Percentiles rank a stretch among this genome's conserved stretches.
Evolutionary conservation across 2,113 vertebrate genomes (phyloP).

Genomic region (Brachyhypopomus occidentalis): DNA sequence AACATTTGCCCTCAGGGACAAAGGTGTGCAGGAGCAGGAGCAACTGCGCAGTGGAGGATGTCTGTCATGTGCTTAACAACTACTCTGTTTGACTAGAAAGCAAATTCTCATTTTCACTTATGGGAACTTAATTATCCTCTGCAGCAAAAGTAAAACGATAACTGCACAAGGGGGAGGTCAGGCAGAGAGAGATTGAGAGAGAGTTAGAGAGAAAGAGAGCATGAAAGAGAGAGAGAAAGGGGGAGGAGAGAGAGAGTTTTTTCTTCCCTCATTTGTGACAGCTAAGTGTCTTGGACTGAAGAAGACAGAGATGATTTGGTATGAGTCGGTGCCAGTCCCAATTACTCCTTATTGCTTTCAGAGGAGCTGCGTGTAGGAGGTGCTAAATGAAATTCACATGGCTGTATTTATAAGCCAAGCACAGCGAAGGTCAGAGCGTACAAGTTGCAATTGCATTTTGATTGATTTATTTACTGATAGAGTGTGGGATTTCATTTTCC

Average conservation of each 20-base stretch:
- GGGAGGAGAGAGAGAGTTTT: conserved; percentile 24
- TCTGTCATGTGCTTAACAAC: conserved; percentile 35
- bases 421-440: conserved; percentile 50
- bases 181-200: conserved; percentile 1
- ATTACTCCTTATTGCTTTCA: conserved; percentile 59
- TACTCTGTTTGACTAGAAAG: conserved; percentile 41
- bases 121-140: conserved; percentile 52
- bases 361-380: conserved; percentile 46
- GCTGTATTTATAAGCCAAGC: conserved; percentile 49
- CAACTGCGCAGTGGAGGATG: conserved; percentile 6
- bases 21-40: conserved; percentile 33
- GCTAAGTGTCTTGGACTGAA: conserved; percentile 33
- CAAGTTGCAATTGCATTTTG: conserved; percentile 55
- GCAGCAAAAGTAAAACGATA: conserved; percentile 48
- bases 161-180: conserved; percentile 36
- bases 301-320: conserved; percentile 50
- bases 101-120: conserved; percentile 55
- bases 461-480: conserved; percentile 61
- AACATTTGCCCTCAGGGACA: conserved; percentile 29
- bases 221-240: neutral
- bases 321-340: conserved; percentile 54
- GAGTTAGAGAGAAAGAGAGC: conserved; percentile 12
- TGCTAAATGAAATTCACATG: conserved; percentile 52
- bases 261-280: conserved; percentile 26
- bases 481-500: conserved; percentile 51